Conservation (phyloP, 2,113 vertebrate species). For the Aptenodytes patagonicus region DNA sequence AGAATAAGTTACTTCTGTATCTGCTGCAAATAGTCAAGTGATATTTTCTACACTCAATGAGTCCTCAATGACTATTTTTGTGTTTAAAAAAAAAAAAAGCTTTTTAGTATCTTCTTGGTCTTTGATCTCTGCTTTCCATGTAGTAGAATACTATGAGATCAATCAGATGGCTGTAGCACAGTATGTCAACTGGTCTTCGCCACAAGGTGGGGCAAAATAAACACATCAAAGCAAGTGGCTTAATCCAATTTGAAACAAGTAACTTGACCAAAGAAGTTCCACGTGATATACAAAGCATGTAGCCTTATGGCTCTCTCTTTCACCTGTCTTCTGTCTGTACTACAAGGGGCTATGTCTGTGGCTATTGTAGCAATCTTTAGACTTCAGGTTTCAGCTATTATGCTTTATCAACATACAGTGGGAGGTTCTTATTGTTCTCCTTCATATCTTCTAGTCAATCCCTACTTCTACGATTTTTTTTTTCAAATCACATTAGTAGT, state of each 20-base stretch:
- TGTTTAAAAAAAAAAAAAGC: background rate
- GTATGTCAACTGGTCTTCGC: background rate
- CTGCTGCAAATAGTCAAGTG: background rate
- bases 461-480: background rate
- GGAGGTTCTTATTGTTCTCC: background rate
- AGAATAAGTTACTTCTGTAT: background rate
- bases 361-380: background rate
- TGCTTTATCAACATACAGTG: background rate
- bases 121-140: background rate
- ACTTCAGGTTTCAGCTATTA: background rate
- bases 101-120: background rate
- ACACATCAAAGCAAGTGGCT: background rate
- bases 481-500: background rate
- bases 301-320: background rate
- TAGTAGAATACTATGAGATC: background rate
- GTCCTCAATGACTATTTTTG: background rate
- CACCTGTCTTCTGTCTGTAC: background rate
- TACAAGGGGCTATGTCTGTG: background rate
- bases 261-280: background rate
- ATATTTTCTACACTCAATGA: background rate
- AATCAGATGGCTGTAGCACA: background rate
- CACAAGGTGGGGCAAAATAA: slow-evolving; percentile 49
- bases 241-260: background rate
- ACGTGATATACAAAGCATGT: background rate
- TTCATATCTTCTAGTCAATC: background rate